Base-by-base conservation (phyloP, 1,140 invertebrate genomes). In the Rhyacophila brunnea region DNA sequence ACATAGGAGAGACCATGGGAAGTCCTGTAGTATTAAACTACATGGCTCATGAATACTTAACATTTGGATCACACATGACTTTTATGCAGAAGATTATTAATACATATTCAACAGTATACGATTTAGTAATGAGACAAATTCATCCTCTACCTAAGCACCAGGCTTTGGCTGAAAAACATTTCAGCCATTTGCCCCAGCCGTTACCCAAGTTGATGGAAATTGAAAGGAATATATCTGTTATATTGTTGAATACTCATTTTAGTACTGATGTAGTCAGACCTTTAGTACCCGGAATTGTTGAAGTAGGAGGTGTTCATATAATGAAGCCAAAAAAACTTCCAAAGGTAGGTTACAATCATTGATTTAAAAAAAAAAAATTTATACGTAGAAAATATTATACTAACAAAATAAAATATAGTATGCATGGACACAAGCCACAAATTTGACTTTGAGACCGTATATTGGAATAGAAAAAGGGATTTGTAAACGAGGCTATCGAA, bases 1-100 rank as follows among this genome's bases (percentile, higher is more conserved):
- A 68, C 45, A 72, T 75, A 62, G 72, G 74, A 51, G 66, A 69
- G 54, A 57, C 68, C 6, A 74, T 73, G 70, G 75, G 75, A 42
- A 60, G 70, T 18, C 18, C 73, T 1, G 70, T 72, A 1, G 67
- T 73, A 0, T 68, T 69, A 61, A 68, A 72, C 0, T 46, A 73
- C 14, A 72, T 76, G 54, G 69, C 72, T 2, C 73, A 75, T 57
- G 63, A 73, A 9, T n/a, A 73, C 15, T 50, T 71, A 1, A 63
- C 67, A 1, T 71, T 72, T 38, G 48, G 19, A 14, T 49, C 60
- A 15, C 13, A 49, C 10, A 46, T 65, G 55, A 53, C 44, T 6
- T 65, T 67, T 42, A 47, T 15, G 4, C n/a, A 68, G 43, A 52
- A 58, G 4, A 3, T 65, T 2, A 38, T 42, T 9, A 68, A 66